A percentile compares a stretch with the other conserved stretches of the same genome.
These are phyloP conservation scores for Struthidea cinerea DNA, from an alignment of 2,113 vertebrate species.

Conservation along the genomic window DNA sequence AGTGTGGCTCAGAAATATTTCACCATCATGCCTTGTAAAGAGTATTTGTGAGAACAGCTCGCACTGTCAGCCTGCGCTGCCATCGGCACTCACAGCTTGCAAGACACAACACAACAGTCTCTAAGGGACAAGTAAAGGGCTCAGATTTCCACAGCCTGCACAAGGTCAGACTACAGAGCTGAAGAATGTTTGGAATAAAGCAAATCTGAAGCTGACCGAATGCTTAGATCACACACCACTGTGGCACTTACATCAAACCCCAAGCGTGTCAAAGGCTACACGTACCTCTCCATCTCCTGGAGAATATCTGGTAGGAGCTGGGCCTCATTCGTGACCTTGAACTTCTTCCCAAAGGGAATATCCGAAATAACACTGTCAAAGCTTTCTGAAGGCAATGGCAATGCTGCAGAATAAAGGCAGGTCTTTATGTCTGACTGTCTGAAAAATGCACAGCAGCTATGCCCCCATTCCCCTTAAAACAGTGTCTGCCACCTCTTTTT, in stretches of 20 bases:
- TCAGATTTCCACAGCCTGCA: neutral
- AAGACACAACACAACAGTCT: neutral
- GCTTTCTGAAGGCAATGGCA: slow-evolving; percentile 78
- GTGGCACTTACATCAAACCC: neutral
- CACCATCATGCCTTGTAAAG: neutral
- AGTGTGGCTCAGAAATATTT: neutral
- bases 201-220: neutral
- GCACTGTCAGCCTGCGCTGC: rapidly evolving
- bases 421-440: neutral
- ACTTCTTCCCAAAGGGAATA: slow-evolving; percentile 92
- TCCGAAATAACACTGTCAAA: slow-evolving; percentile 85
- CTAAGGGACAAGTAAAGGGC: neutral
- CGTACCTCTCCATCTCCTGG: slow-evolving; percentile 86
- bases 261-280: neutral
- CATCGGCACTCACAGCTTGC: neutral
- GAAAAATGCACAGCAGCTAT: neutral
- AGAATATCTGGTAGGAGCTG: slow-evolving; percentile 75
- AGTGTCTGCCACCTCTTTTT: neutral
- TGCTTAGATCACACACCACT: neutral
- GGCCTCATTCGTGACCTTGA: slow-evolving; percentile 75
- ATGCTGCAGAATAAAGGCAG: slow-evolving; percentile 61
- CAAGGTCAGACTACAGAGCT: neutral
- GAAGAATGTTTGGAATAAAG: neutral
- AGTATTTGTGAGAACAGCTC: neutral
- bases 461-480: neutral